Percentiles rank a stretch among this genome's conserved stretches.
Conservation (phyloP, 2,888 invertebrate species). For the Sphaeridia pumilis region DNA sequence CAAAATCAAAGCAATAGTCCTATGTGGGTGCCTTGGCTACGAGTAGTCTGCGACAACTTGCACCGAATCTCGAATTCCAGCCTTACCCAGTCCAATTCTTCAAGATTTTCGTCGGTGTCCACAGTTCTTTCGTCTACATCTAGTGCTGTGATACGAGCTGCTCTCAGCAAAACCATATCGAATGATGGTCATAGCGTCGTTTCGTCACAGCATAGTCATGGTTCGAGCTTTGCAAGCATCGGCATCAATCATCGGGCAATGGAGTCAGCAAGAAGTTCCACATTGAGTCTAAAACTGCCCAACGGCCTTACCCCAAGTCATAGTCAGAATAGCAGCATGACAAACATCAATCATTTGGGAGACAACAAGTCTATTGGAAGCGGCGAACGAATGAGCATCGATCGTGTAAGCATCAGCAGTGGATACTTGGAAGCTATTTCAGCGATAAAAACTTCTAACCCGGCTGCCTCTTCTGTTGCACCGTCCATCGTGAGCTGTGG, state of each 20-base stretch:
- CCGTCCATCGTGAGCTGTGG: constrained; percentile 27
- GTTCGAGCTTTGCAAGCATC: constrained; percentile 8
- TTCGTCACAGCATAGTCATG: constrained; percentile 34
- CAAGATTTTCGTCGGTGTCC: constrained; percentile 34
- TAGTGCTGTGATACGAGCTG: constrained; percentile 33
- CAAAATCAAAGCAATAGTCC: constrained; percentile 17
- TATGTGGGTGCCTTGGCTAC: constrained; percentile 36
- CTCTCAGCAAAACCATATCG: constrained; percentile 30
- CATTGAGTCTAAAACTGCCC: constrained; percentile 27
- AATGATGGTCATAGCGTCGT: constrained; percentile 26
- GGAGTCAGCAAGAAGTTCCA: constrained; percentile 24
- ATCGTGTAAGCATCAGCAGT: constrained; percentile 33
- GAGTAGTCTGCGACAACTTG: constrained; percentile 35
- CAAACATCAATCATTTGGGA: constrained; percentile 30
- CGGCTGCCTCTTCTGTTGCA: constrained; percentile 31
- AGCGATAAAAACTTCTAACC: constrained; percentile 35
- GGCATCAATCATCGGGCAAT: constrained; percentile 14
- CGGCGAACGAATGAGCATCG: constrained; percentile 29
- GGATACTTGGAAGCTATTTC: constrained; percentile 36
- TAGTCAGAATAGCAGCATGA: constrained; percentile 35
- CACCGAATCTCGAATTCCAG: constrained; percentile 30
- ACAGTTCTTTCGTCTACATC: constrained; percentile 33
- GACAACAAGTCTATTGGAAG: constrained; percentile 15
- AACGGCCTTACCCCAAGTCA: constrained; percentile 21
- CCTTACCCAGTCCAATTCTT: constrained; percentile 22